Percentiles rank a stretch among this genome's conserved stretches.
phyloP scores from a whole-genome alignment of 2,797 vertebrate genomes.

The Eleutherodactylus coqui region DNA sequence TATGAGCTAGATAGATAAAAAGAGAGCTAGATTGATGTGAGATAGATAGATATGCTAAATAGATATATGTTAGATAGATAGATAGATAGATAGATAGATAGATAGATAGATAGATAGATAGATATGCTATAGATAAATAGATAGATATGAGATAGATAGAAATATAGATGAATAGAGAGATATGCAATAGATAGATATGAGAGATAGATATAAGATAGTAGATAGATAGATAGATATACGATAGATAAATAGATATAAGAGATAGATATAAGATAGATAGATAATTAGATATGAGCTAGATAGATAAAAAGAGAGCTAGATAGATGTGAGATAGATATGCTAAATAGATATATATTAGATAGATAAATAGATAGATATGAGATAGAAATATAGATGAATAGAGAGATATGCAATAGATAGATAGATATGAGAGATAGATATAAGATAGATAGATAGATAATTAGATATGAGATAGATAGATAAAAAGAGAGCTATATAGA shows the following conservation, averaged over 20 bases:
- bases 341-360: neutral
- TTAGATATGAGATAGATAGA: neutral
- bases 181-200: neutral
- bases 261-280: neutral
- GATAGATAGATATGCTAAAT: neutral
- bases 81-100: neutral
- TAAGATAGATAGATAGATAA: constrained; percentile 12
- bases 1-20: constrained; percentile 16
- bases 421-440: neutral
- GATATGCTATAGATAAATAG: too few relatives aligned
- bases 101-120: too few relatives aligned
- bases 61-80: neutral
- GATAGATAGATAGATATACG: neutral
- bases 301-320: constrained; percentile 15
- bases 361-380: neutral
- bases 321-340: neutral
- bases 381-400: neutral
- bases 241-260: neutral
- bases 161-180: neutral
- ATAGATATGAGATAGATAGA: too few relatives aligned
- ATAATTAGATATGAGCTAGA: constrained; percentile 14
- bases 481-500: neutral
- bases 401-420: neutral
- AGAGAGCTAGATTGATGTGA: constrained; percentile 6
- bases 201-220: neutral